Base-by-base conservation (phyloP, 2,888 invertebrate species). In the Lepidochitona cinerea region DNA sequence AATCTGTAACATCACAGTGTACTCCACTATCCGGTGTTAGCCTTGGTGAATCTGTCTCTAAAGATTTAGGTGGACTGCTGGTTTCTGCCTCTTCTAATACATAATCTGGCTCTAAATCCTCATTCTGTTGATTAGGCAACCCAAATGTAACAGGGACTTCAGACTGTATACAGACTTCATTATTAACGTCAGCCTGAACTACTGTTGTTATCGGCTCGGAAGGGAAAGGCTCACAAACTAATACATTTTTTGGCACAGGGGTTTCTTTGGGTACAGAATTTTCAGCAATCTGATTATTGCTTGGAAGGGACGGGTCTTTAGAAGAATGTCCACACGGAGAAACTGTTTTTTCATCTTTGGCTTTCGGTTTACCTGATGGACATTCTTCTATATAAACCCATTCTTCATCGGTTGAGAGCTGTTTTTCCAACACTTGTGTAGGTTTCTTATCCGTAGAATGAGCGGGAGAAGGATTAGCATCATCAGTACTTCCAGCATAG, bases 301-400 rank as follows among this genome's bases (percentile, higher is more conserved):
- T 18, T 23, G n/a, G 18, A 18, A 5, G 2, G 18, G 49, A 49
- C 49, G 23, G n/a, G 23, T 49, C 7, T n/a, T n/a, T n/a, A n/a
- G n/a, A n/a, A n/a, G n/a, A n/a, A n/a, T n/a, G n/a, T n/a, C n/a
- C n/a, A n/a, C n/a, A n/a, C n/a, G n/a, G n/a, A n/a, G n/a, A n/a
- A n/a, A n/a, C n/a, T n/a, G n/a, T n/a, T n/a, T n/a, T n/a, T n/a
- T n/a, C n/a, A 2, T 49, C 49, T 23, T 41, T 41, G 9, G 18
- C n/a, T 23, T 49, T 49, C 49, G 18, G n/a, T 4, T 49, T 2
- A n/a, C 4, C 41, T 49, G 49, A 7, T 18, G 49, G 7, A 26
- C 59, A 59, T 14, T 59, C 59, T 59, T 29, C 59, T 23, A 59
- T 59, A 26, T 59, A 59, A 23, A 59, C 59, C 59, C 59, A 59